phyloP scores from a whole-genome alignment of 2,113 vertebrate species.

The Platichthys stellatus region DNA sequence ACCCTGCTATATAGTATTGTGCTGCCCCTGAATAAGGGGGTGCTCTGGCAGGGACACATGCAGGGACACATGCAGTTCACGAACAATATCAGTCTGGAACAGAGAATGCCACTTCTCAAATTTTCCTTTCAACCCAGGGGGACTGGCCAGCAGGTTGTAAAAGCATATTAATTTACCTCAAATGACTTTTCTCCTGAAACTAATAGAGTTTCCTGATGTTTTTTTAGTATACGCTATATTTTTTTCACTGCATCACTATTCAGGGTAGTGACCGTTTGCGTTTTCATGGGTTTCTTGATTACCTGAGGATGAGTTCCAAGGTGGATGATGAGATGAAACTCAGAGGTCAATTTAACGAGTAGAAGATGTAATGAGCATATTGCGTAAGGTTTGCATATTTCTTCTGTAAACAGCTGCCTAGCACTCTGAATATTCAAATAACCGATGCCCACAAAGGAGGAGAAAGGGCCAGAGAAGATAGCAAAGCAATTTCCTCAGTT shows the following conservation, averaged over 20 bases:
- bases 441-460: background rate
- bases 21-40: constrained; percentile 38
- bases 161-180: constrained; percentile 38
- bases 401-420: too few relatives aligned
- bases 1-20: constrained; percentile 59
- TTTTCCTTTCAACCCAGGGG: constrained; percentile 43
- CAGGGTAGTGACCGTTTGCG: constrained; percentile 22
- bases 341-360: background rate
- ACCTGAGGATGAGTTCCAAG: background rate
- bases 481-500: background rate
- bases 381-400: too few relatives aligned
- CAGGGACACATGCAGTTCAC: constrained; percentile 26
- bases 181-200: constrained; percentile 28
- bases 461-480: background rate
- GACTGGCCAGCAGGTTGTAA: constrained; percentile 53
- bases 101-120: constrained; percentile 49
- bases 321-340: background rate
- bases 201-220: constrained; percentile 22
- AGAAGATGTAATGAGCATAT: too few relatives aligned
- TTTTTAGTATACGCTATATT: background rate
- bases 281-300: constrained; percentile 23
- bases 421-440: too few relatives aligned
- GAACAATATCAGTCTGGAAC: constrained; percentile 51
- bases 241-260: background rate
- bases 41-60: constrained; percentile 35